Evolutionary conservation across 2,797 vertebrate genomes (phyloP), one percentile per base, ranked within the genome.

Genomic region (Gadopsis marmoratus): DNA sequence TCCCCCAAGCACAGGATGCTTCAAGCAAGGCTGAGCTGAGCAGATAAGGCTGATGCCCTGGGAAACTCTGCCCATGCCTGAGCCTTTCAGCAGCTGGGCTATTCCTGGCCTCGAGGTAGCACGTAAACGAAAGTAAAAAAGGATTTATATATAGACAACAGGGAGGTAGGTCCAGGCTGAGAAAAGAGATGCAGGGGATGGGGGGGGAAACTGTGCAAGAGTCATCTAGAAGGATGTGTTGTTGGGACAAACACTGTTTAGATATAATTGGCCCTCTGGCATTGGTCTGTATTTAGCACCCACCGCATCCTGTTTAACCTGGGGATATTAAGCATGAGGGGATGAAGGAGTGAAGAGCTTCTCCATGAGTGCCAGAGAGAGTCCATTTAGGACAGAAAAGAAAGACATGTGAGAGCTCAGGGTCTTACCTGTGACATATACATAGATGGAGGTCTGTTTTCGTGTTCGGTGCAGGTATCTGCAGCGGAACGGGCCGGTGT

Each of bases 401-500:
- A 29, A 26, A 37, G 37, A 9, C 9, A 45, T 37, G 12, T 0
- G 4, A 50, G 17, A 19, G 6, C 53, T 77, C 67, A 45, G 47
- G 48, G 60, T 93, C 95, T 97, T 97, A 99, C 98, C 98, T 91
- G 95, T 95, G 93, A 99, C 94, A 96, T 96, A 99, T 81, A 99
- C 88, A 50, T 99, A 99, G 89, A 98, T 82, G 2, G 95, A 91
- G 26, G 93, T 90, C 81, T 96, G 93, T 69, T 82, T 91, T 41
- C 47, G 92, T 72, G 93, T 91, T 83, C 92, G 95, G 45, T 93
- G 94, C 39, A 78, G 91, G 71, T 97, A 98, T 78, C 90, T 95
- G 92, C 98, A 99, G 88, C 93, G 94, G 77, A 96, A 99, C 50
- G 86, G 92, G 88, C 98, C 98, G 0, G 98, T 99, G 93, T 99